These are phyloP conservation scores for Rhegmatorhina hoffmannsi DNA, from an alignment of 2,113 vertebrate genomes.

Conservation along the genomic window DNA sequence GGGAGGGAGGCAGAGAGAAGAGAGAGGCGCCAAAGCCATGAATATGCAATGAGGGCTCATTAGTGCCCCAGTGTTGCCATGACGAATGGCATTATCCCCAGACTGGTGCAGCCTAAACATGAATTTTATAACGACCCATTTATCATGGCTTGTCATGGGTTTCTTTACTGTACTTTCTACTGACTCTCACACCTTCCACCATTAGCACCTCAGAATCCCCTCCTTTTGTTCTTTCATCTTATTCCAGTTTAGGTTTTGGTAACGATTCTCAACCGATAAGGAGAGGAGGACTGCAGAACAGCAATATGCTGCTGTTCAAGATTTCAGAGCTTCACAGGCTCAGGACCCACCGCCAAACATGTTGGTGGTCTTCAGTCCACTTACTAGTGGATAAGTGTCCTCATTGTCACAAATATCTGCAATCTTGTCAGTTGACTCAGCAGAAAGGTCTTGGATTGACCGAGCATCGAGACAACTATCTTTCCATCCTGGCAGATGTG, in stretches of 20 bases:
- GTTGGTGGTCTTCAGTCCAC: conserved; percentile 45
- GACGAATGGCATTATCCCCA: conserved; percentile 85
- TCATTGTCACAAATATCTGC: conserved; percentile 26
- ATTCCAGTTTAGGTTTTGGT: neutral
- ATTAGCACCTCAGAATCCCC: conserved; percentile 23
- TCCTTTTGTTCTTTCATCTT: conserved; percentile 55
- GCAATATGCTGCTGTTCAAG: neutral
- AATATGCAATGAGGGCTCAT: conserved; percentile 88
- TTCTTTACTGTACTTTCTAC: conserved; percentile 71
- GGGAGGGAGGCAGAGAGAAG: conserved; percentile 63
- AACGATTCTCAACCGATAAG: neutral
- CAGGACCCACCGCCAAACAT: neutral
- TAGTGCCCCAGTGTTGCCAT: conserved; percentile 83
- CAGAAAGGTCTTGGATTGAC: conserved; percentile 29
- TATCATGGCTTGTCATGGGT: conserved; percentile 84
- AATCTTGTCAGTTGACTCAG: conserved; percentile 49
- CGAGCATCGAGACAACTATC: conserved; percentile 33
- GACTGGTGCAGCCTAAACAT: conserved; percentile 85
- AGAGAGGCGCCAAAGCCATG: conserved; percentile 71
- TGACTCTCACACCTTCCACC: conserved; percentile 70
- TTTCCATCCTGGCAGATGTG: conserved; percentile 56
- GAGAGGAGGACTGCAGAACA: neutral
- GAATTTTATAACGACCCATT: conserved; percentile 88
- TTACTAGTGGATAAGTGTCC: conserved; percentile 13
- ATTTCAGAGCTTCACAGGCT: neutral